These are phyloP conservation scores for Hydropsyche tenuis DNA, from an alignment of 1,140 invertebrate species.

Conservation along the genomic window DNA sequence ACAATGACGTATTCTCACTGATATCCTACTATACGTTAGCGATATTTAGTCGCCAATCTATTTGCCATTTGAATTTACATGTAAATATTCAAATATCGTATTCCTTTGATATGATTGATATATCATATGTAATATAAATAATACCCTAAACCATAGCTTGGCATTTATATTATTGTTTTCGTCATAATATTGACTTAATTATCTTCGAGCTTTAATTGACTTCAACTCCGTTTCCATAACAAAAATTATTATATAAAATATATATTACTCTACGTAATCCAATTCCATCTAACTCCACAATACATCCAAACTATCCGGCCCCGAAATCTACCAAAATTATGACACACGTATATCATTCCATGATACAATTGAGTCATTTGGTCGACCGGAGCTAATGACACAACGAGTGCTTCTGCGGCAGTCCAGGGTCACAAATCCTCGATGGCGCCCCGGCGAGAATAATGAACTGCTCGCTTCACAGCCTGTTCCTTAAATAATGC, in stretches of 20 bases:
- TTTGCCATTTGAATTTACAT: not conserved
- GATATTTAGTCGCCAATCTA: slow-evolving; percentile 10
- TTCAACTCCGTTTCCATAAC: too few species aligned
- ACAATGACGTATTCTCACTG: not conserved
- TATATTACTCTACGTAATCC: too few species aligned
- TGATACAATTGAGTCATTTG: not conserved
- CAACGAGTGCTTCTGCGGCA: not conserved
- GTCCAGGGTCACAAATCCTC: slow-evolving; percentile 30
- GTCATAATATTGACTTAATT: too few species aligned
- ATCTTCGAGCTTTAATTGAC: too few species aligned
- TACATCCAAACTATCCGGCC: too few species aligned
- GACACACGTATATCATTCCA: not conserved
- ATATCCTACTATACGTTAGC: not conserved
- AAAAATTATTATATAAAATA: too few species aligned
- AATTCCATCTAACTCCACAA: too few species aligned
- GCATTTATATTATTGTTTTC: too few species aligned
- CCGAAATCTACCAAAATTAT: not conserved
- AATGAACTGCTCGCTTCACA: slow-evolving; percentile 36
- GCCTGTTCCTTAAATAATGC: slow-evolving; percentile 42
- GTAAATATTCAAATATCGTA: too few species aligned
- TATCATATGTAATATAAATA: too few species aligned
- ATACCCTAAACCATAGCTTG: too few species aligned
- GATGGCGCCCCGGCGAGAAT: slow-evolving; percentile 22
- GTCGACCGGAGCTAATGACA: not conserved
- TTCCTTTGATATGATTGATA: too few species aligned